phyloP scores from a whole-genome alignment of 2,113 vertebrate species.

The Eretmodus cyanostictus region DNA sequence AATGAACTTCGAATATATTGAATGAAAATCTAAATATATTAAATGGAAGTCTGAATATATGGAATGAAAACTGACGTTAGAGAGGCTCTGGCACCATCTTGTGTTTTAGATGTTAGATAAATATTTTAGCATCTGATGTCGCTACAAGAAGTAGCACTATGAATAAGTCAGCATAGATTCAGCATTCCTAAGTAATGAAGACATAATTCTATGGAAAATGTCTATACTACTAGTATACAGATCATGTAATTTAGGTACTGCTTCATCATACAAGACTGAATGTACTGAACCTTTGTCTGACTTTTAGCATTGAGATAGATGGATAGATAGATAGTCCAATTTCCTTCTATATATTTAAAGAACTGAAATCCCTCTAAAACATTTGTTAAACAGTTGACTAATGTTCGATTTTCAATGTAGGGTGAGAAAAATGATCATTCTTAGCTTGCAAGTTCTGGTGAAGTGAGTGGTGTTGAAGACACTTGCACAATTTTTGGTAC shows the following conservation, averaged over 20 bases:
- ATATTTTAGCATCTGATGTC: not conserved
- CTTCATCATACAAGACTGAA: not conserved
- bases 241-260: not conserved
- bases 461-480: not conserved
- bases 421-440: not conserved
- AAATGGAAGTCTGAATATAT: not conserved
- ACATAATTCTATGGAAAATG: not conserved
- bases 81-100: not conserved
- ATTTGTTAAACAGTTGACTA: not conserved
- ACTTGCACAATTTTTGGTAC: not conserved
- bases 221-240: not conserved
- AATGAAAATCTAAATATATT: not conserved
- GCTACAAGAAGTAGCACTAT: not conserved
- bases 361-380: not conserved
- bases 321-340: not conserved
- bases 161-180: not conserved
- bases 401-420: not conserved
- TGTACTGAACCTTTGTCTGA: not conserved
- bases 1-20: not conserved
- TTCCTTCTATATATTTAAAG: not conserved
- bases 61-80: not conserved
- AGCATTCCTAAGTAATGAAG: not conserved
- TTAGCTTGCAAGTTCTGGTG: not conserved
- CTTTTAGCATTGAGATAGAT: not conserved
- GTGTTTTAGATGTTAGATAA: not conserved